Conservation (phyloP, 2,888 invertebrate species). For the Scelioninae gen. 1 region DNA sequence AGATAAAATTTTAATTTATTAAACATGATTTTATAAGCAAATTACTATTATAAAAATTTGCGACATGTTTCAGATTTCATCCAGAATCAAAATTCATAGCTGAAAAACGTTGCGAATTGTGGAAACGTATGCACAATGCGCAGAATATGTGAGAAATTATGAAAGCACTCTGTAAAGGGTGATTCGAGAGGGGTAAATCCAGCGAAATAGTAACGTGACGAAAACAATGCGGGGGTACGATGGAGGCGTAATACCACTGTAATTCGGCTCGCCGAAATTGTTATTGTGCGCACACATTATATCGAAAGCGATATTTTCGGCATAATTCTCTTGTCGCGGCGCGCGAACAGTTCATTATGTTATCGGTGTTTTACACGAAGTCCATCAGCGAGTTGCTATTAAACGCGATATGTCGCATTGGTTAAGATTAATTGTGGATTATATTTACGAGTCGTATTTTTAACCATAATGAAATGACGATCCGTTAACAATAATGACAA, state of each 20-base stretch:
- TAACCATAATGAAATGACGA: too few relatives aligned
- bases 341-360: conserved; percentile 57
- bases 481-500: too few relatives aligned
- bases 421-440: conserved; percentile 40
- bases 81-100: too few relatives aligned
- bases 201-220: not conserved
- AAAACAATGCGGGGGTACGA: conserved; percentile 45
- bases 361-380: conserved; percentile 53
- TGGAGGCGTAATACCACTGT: conserved; percentile 49
- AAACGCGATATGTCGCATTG: conserved; percentile 27
- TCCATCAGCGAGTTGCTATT: conserved; percentile 41
- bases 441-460: too few relatives aligned
- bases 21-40: too few relatives aligned
- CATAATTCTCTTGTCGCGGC: conserved; percentile 51
- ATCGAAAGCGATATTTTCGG: conserved; percentile 48
- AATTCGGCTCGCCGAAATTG: conserved; percentile 49
- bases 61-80: too few relatives aligned
- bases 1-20: too few relatives aligned
- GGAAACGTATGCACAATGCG: conserved; percentile 2
- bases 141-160: conserved; percentile 33
- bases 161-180: not conserved
- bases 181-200: not conserved
- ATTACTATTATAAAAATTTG: too few relatives aligned
- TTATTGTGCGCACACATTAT: conserved; percentile 52
- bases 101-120: conserved; percentile 6